Evolutionary conservation across 2,797 vertebrate species (phyloP).

Genomic region (Sitta carolinensis): DNA sequence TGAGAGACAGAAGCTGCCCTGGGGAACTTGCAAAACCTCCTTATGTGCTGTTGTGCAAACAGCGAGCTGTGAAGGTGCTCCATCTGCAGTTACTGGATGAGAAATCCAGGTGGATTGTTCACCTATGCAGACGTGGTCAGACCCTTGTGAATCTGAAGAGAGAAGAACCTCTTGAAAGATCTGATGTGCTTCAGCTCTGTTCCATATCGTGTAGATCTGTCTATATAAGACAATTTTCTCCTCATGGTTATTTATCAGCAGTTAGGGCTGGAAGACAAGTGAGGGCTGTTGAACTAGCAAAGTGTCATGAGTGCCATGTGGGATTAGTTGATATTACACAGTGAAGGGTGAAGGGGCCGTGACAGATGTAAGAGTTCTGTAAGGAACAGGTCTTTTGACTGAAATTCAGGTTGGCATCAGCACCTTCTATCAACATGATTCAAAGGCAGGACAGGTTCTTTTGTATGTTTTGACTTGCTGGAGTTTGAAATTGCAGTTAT

Average conservation of each 20-base stretch:
- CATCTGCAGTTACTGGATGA: not conserved
- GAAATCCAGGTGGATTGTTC: not conserved
- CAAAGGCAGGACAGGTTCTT: not conserved
- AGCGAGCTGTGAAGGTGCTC: not conserved
- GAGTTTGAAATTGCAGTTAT: not conserved
- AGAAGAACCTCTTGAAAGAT: not conserved
- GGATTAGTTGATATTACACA: not conserved
- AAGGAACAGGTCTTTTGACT: not conserved
- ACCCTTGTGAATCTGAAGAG: not conserved
- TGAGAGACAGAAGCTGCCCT: not conserved
- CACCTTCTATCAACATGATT: not conserved
- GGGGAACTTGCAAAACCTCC: not conserved
- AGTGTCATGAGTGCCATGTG: not conserved
- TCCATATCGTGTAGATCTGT: not conserved
- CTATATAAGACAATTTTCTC: not conserved
- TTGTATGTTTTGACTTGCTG: rapidly evolving
- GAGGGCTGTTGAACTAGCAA: not conserved
- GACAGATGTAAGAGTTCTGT: not conserved
- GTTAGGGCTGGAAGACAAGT: not conserved
- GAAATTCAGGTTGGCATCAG: not conserved
- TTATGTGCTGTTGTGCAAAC: not conserved
- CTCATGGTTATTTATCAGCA: not conserved
- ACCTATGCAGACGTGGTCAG: not conserved
- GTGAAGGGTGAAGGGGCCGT: not conserved
- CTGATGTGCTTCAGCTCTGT: not conserved